Percentiles rank a stretch among this genome's conserved stretches.
Evolutionary conservation across 2,888 invertebrate genomes (phyloP).

Genomic region (Sarcophaga rosellei): DNA sequence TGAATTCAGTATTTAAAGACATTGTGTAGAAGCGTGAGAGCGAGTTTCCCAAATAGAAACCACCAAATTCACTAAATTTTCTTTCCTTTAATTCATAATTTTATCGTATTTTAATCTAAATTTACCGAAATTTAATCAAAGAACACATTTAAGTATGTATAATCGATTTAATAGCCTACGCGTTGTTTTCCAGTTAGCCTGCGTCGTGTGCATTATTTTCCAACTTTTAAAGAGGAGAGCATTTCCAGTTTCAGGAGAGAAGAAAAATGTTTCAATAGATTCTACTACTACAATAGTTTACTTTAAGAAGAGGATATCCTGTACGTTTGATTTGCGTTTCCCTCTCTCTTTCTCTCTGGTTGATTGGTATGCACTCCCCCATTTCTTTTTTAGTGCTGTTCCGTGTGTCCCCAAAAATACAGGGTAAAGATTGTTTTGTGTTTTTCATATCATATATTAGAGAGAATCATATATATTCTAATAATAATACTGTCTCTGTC

Average conservation of each 20-base stretch:
- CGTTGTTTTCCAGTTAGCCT: slow-evolving; percentile 44
- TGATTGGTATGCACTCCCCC: slow-evolving; percentile 62
- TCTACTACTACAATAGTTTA: too few relatives aligned
- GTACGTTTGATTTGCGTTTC: slow-evolving; percentile 33
- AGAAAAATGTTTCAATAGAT: background rate
- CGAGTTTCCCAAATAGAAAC: slow-evolving; percentile 42
- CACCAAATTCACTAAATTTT: slow-evolving; percentile 55
- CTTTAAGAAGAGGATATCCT: background rate
- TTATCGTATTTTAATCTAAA: background rate
- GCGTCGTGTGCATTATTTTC: slow-evolving; percentile 47
- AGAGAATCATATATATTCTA: too few relatives aligned
- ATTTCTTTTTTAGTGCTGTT: slow-evolving; percentile 50
- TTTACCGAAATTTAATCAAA: slow-evolving; percentile 46
- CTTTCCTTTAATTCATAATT: background rate
- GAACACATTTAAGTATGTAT: slow-evolving; percentile 61
- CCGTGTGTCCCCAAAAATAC: slow-evolving; percentile 69
- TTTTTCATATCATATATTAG: slow-evolving; percentile 18
- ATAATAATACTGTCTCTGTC: background rate
- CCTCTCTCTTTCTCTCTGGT: slow-evolving; percentile 47
- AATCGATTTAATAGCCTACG: slow-evolving; percentile 44
- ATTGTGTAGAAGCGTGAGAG: background rate
- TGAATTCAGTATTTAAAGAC: background rate
- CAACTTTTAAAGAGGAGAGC: slow-evolving; percentile 65
- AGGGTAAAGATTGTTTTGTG: slow-evolving; percentile 58
- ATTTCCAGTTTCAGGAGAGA: slow-evolving; percentile 56